These are phyloP conservation scores for Amorpha juglandis DNA, from an alignment of 2,888 invertebrate genomes.

Conservation along the genomic window DNA sequence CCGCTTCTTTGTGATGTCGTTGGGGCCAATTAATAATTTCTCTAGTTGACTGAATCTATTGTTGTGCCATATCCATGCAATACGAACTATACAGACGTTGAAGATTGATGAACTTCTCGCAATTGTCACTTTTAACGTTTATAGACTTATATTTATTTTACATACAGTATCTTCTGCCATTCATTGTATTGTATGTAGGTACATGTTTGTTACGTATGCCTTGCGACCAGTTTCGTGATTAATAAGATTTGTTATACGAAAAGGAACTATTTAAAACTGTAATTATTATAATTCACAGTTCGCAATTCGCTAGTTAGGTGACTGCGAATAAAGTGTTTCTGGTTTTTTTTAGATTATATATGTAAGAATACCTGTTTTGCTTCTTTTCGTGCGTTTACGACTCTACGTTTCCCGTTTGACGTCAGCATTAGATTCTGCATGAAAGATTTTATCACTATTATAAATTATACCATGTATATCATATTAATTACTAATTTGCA, in stretches of 20 bases:
- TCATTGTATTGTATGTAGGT: neutral
- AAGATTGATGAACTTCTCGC: slow-evolving; percentile 81
- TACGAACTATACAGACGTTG: slow-evolving; percentile 67
- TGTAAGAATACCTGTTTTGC: slow-evolving; percentile 29
- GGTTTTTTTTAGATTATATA: slow-evolving; percentile 37
- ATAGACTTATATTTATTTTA: slow-evolving; percentile 57
- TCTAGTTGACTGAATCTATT: slow-evolving; percentile 81
- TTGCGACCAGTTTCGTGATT: neutral
- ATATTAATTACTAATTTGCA: slow-evolving; percentile 3
- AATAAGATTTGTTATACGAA: neutral
- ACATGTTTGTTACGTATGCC: neutral
- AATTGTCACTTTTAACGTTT: slow-evolving; percentile 77
- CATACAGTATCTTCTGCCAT: slow-evolving; percentile 8
- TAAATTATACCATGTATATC: slow-evolving; percentile 7
- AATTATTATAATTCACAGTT: slow-evolving; percentile 26
- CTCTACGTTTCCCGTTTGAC: slow-evolving; percentile 43
- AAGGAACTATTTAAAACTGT: slow-evolving; percentile 16
- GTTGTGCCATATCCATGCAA: slow-evolving; percentile 63
- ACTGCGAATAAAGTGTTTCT: slow-evolving; percentile 33
- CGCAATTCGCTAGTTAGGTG: slow-evolving; percentile 28
- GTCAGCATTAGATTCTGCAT: slow-evolving; percentile 36
- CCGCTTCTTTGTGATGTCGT: slow-evolving; percentile 80
- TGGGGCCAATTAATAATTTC: slow-evolving; percentile 82
- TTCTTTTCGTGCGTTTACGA: slow-evolving; percentile 38
- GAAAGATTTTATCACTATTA: slow-evolving; percentile 7